Evolutionary conservation across 2,113 vertebrate genomes (phyloP).

Genomic region (Micronisus gabar): DNA sequence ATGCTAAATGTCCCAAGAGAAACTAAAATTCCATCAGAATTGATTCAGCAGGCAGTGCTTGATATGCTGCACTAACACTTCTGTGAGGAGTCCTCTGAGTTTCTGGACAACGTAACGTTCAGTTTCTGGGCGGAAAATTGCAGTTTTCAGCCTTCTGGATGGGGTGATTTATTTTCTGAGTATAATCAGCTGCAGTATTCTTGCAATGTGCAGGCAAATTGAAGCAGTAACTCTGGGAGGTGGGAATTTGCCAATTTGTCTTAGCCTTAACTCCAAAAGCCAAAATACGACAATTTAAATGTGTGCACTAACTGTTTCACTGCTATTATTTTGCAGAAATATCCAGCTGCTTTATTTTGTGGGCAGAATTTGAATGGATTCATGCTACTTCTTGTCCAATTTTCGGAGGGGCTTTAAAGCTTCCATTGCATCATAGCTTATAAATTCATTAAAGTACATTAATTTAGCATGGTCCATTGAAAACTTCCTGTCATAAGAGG

Average conservation of each 20-base stretch:
- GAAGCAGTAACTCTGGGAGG: conserved; percentile 37
- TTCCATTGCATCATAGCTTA: conserved; percentile 51
- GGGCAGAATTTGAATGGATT: conserved; percentile 40
- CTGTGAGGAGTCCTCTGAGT: neutral
- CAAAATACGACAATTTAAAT: conserved; percentile 5
- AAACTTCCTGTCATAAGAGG: conserved; percentile 49
- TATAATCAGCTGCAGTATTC: conserved; percentile 22
- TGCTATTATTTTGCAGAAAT: conserved; percentile 49
- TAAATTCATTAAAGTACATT: conserved; percentile 49
- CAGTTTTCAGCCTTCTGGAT: conserved; percentile 30
- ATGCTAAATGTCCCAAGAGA: neutral
- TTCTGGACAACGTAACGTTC: conserved; percentile 3
- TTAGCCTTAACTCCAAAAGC: conserved; percentile 1
- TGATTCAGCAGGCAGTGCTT: neutral
- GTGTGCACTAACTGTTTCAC: neutral
- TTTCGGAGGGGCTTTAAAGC: conserved; percentile 38
- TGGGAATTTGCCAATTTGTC: conserved; percentile 46
- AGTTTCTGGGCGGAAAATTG: conserved; percentile 9
- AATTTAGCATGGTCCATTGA: conserved; percentile 34
- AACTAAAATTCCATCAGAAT: neutral
- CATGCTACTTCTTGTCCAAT: neutral
- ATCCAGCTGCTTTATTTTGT: conserved; percentile 46
- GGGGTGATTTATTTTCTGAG: conserved; percentile 38
- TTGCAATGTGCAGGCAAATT: neutral
- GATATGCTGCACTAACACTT: neutral